These are phyloP conservation scores for Bradynema listronoti DNA, from an alignment of 1,140 invertebrate genomes.

Conservation along the genomic window DNA sequence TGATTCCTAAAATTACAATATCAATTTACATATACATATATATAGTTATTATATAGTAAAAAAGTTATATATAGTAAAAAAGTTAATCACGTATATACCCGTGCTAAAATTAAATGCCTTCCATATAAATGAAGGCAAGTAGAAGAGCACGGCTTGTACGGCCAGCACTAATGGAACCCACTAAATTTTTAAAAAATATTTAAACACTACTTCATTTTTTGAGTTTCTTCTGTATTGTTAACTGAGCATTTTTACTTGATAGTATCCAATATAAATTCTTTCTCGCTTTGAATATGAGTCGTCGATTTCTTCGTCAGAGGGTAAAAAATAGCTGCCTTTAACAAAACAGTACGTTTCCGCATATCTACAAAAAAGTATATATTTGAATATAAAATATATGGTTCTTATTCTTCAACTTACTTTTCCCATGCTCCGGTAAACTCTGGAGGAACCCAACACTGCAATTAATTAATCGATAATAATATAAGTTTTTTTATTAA, in stretches of 20 bases:
- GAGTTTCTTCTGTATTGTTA: constrained; percentile 48
- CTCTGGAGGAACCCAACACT: constrained; percentile 60
- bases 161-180: constrained; percentile 42
- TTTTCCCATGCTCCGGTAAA: constrained; percentile 62
- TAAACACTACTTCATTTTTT: background rate
- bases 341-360: constrained; percentile 58
- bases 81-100: too few relatives aligned
- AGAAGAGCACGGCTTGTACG: constrained; percentile 54
- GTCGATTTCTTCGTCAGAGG: constrained; percentile 47
- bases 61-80: too few relatives aligned
- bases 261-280: constrained; percentile 58
- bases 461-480: constrained; percentile 21
- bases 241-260: constrained; percentile 63
- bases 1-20: constrained; percentile 42
- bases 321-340: constrained; percentile 54
- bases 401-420: constrained; percentile 50
- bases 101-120: constrained; percentile 50
- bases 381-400: too few relatives aligned
- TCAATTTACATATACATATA: too few relatives aligned
- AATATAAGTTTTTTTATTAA: constrained; percentile 11
- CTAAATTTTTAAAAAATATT: background rate
- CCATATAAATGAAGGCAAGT: constrained; percentile 54
- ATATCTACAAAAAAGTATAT: constrained; percentile 39
- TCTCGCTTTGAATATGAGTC: constrained; percentile 40
- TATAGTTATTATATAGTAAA: too few relatives aligned